phyloP scores from a whole-genome alignment of 1,140 invertebrate genomes.

The Heliconius hewitsoni region DNA sequence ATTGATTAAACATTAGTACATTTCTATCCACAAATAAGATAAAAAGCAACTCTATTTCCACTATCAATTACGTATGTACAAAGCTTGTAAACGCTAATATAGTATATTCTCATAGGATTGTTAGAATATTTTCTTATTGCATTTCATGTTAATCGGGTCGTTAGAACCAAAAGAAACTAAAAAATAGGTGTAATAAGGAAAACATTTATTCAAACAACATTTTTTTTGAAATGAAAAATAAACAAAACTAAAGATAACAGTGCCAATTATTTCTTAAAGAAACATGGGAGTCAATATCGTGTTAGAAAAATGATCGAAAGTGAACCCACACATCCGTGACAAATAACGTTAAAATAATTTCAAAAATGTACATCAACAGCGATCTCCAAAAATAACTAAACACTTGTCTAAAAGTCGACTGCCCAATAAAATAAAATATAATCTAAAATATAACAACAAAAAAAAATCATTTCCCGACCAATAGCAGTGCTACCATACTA shows the following conservation, averaged over 20 bases:
- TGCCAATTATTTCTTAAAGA: conserved; percentile 68
- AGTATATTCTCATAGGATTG: conserved; percentile 29
- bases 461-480: conserved; percentile 27
- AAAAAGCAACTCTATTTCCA: conserved; percentile 29
- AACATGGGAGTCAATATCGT: conserved; percentile 31
- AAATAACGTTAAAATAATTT: conserved; percentile 42
- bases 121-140: conserved; percentile 35
- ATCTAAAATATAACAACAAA: conserved; percentile 77
- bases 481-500: not conserved
- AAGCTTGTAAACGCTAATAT: conserved; percentile 33
- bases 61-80: conserved; percentile 31
- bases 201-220: conserved; percentile 76
- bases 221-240: conserved; percentile 59
- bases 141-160: conserved; percentile 17
- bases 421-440: conserved; percentile 72
- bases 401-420: conserved; percentile 62
- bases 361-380: conserved; percentile 52
- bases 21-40: conserved; percentile 28
- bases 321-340: conserved; percentile 35
- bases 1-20: conserved; percentile 8
- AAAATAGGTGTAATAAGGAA: conserved; percentile 67
- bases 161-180: conserved; percentile 60
- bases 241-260: conserved; percentile 74
- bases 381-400: conserved; percentile 63
- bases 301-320: conserved; percentile 2